Percentiles rank a stretch among this genome's conserved stretches.
Conservation (phyloP, 2,797 vertebrate species). For the Parauchenoglanis ngamensis region DNA sequence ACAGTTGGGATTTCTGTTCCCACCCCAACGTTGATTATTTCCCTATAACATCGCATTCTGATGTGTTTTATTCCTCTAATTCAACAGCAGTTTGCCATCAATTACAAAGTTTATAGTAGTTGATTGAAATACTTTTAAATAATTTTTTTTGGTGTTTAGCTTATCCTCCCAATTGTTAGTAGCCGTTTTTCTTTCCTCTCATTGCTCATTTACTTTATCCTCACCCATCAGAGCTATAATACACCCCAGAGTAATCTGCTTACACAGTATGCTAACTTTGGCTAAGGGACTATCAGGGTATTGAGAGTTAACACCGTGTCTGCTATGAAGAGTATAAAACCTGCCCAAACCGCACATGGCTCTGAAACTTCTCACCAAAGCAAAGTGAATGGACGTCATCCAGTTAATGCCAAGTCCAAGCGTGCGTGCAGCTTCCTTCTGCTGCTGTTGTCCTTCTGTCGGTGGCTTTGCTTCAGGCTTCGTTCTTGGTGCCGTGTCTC, state of each 20-base stretch:
- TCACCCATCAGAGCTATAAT: background rate
- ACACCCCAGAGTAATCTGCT: background rate
- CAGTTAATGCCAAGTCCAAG: constrained; percentile 58
- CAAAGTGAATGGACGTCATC: constrained; percentile 50
- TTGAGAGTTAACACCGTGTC: too few species aligned
- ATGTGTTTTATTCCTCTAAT: background rate
- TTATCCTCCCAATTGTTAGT: too few species aligned
- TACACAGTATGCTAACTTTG: background rate
- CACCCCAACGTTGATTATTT: too few species aligned
- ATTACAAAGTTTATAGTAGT: background rate
- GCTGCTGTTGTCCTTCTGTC: constrained; percentile 24
- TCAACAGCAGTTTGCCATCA: background rate
- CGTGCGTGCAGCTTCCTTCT: background rate
- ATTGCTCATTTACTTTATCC: constrained; percentile 17
- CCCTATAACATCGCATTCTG: background rate
- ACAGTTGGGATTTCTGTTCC: too few species aligned
- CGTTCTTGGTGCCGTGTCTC: constrained; percentile 36
- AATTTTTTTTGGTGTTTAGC: background rate
- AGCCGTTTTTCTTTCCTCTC: background rate
- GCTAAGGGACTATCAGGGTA: background rate
- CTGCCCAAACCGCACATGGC: background rate
- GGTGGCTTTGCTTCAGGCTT: constrained; percentile 61
- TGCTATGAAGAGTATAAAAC: background rate
- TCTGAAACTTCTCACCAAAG: background rate
- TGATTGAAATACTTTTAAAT: background rate